Conservation (phyloP, 2,888 invertebrate genomes). For the Coenonympha arcania region DNA sequence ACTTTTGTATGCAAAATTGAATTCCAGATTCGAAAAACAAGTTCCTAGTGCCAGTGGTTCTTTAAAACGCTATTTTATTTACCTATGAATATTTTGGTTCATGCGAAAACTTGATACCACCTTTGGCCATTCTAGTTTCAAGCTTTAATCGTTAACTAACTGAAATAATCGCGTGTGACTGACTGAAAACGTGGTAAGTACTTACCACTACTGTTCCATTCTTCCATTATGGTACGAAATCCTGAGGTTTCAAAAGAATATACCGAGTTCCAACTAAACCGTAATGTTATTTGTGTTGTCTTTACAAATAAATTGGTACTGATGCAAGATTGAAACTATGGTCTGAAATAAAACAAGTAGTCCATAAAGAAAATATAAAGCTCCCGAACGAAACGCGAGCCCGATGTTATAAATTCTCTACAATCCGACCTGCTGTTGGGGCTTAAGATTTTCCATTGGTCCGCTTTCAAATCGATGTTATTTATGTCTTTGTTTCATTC, state of each 20-base stretch:
- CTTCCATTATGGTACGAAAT: no score
- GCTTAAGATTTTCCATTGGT: slow-evolving; percentile 22
- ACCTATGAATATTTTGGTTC: no score
- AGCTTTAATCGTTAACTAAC: no score
- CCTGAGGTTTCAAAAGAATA: background rate
- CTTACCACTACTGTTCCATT: no score
- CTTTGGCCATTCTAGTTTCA: no score
- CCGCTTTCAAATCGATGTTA: slow-evolving; percentile 23
- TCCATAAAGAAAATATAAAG: slow-evolving; percentile 37
- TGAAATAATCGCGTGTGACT: no score
- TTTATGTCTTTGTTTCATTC: slow-evolving; percentile 18
- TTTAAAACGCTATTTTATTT: no score
- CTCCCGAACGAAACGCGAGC: slow-evolving; percentile 34
- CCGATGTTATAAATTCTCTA: slow-evolving; percentile 38
- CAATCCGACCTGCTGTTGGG: slow-evolving; percentile 27
- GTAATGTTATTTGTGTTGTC: slow-evolving; percentile 19
- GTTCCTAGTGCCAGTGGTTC: no score
- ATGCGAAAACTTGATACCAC: no score
- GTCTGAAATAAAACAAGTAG: slow-evolving; percentile 33
- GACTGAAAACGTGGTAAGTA: no score
- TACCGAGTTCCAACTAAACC: background rate
- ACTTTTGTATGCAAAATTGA: no score
- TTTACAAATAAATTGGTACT: slow-evolving; percentile 23
- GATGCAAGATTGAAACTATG: slow-evolving; percentile 28
- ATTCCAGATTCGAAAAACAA: no score